These are phyloP conservation scores for Monodelphis domestica DNA, from an alignment of 2,797 vertebrate species.

Conservation along the genomic window DNA sequence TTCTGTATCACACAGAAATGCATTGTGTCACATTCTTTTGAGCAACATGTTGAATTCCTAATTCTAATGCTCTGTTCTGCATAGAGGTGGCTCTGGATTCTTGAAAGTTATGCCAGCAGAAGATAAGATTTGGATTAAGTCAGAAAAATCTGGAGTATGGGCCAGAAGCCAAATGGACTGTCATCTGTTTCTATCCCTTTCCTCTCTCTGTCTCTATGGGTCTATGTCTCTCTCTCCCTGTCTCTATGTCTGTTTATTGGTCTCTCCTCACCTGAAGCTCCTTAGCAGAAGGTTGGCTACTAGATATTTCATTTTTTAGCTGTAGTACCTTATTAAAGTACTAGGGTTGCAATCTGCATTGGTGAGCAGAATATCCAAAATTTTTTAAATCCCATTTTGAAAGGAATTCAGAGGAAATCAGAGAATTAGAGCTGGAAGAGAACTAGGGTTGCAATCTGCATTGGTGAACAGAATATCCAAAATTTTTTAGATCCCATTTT, in stretches of 20 bases:
- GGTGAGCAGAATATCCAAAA: background rate
- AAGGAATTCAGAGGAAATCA: background rate
- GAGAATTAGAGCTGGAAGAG: too few species aligned
- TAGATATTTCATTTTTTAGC: background rate
- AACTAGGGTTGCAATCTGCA: background rate
- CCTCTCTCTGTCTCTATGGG: too few species aligned
- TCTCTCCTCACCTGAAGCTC: background rate
- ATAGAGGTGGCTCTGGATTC: background rate
- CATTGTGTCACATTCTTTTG: background rate
- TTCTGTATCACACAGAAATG: background rate
- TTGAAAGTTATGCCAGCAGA: background rate
- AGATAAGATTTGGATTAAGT: background rate
- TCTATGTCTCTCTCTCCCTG: background rate
- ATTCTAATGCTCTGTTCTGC: background rate
- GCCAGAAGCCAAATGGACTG: background rate
- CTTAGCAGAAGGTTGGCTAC: background rate
- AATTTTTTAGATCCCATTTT: background rate
- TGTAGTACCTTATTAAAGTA: background rate
- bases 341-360: background rate
- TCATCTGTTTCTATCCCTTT: background rate
- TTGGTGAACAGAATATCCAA: background rate
- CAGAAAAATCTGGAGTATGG: background rate
- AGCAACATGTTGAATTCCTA: background rate
- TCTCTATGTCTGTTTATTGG: too few species aligned
- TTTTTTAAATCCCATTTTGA: background rate